Base-by-base conservation (phyloP, 37 sponge, comb jelly and placozoan species). In the Eunapius fragilis region DNA sequence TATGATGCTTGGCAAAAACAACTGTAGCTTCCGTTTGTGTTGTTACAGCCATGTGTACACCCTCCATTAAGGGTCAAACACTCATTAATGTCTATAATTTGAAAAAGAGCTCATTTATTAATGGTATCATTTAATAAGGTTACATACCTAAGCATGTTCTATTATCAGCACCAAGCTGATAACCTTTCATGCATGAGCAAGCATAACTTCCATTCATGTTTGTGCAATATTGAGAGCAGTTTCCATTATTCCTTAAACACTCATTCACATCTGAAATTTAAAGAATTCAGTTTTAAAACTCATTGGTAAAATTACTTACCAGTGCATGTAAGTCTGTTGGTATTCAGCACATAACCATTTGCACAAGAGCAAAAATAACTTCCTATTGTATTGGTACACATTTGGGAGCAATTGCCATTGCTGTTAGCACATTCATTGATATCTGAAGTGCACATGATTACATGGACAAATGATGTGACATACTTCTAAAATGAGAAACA, bases 21-120 rank as follows among this genome's bases (percentile, higher is more conserved):
- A n/a, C 9, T 25, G 37, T 74, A 80, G 25, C 80, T 80, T 0
- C 87, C 87, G 72, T 74, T 71, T 9, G 80, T 73, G 38, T 86
- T 80, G 25, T 13, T 86, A 71, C 87, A 86, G 35, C 31, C 27
- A 36, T 86, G 87, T 31, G 70, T 74, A 80, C 87, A 86, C 0
- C 74, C 87, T 80, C 87, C 87, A 74, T 86, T 86, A 12, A 2
- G 2, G 34, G n/a, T 71, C 11, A 32, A n/a, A 36, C 87, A 86
- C 37, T 86, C 87, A 86, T 80, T 36, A 4, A 71, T 36, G 25
- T 86, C 87, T 86, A 9, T 6, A 41, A 6, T 41, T 41, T 3
- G 41, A 41, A 17, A 77, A 77, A 6, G 34, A 13, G 14, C 23
- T 24, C 27, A 37, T 24, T 19, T 37, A 11, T 7, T 0, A 24